phyloP scores from a whole-genome alignment of 2,888 invertebrate genomes.

The Tridacna gigas region DNA sequence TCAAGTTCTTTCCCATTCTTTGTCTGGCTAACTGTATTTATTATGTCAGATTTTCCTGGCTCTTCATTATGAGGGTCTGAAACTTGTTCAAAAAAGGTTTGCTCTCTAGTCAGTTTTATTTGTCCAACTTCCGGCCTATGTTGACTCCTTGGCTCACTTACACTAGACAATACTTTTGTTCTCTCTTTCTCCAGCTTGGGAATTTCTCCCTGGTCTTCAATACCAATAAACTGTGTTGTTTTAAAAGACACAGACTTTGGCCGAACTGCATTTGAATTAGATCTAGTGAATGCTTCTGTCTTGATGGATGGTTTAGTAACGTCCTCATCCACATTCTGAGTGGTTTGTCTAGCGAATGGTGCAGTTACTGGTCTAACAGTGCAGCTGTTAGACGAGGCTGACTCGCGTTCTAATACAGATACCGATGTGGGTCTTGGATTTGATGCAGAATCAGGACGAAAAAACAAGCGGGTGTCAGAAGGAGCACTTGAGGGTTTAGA shows the following conservation, averaged over 20 bases:
- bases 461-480: constrained; percentile 50
- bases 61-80: neutral
- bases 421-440: neutral
- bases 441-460: constrained; percentile 45
- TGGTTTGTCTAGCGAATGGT: constrained; percentile 12
- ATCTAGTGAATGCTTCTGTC: constrained; percentile 24
- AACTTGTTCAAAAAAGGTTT: constrained; percentile 20
- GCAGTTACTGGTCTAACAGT: constrained; percentile 40
- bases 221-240: constrained; percentile 14
- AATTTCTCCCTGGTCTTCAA: constrained; percentile 2
- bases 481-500: constrained; percentile 60
- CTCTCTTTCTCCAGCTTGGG: constrained; percentile 32
- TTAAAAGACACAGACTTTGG: constrained; percentile 23
- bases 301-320: constrained; percentile 23
- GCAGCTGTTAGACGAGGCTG: neutral
- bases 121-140: neutral
- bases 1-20: neutral
- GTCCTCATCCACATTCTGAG: neutral
- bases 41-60: neutral
- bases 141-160: neutral
- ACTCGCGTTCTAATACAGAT: neutral
- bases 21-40: neutral
- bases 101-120: constrained; percentile 19
- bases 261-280: neutral
- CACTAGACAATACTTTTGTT: constrained; percentile 37